Evolutionary conservation across 2,888 invertebrate species (phyloP).

Genomic region (Tetropium fuscum): DNA sequence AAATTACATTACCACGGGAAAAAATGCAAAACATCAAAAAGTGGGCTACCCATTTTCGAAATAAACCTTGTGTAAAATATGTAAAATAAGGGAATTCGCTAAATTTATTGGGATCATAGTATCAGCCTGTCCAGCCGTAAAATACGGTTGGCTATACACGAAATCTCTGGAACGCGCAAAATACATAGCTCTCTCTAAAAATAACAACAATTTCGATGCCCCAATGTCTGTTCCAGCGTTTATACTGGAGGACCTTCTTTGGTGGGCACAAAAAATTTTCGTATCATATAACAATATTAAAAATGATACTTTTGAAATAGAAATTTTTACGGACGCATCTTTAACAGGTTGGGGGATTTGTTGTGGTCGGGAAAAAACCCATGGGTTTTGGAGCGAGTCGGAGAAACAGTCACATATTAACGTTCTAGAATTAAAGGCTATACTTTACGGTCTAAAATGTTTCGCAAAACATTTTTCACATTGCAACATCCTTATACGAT

Average conservation of each 20-base stretch:
- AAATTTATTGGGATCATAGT: conserved; percentile 38
- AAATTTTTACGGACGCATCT: conserved; percentile 48
- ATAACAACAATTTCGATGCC: conserved; percentile 1
- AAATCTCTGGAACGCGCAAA: conserved; percentile 26
- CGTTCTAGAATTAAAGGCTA: conserved; percentile 46
- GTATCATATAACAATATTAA: conserved; percentile 27
- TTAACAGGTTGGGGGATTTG: conserved; percentile 45
- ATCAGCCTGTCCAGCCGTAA: conserved; percentile 43
- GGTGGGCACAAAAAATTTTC: conserved; percentile 38
- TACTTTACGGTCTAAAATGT: conserved; percentile 43
- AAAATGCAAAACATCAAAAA: conserved; percentile 2
- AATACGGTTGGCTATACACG: conserved; percentile 35
- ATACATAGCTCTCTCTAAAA: conserved; percentile 7
- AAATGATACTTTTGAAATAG: conserved; percentile 29
- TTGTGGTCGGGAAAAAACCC: conserved; percentile 30
- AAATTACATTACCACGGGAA: neutral
- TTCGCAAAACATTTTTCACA: conserved; percentile 37
- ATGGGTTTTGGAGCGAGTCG: conserved; percentile 44
- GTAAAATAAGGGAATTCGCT: conserved; percentile 32
- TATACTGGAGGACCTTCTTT: conserved; percentile 28
- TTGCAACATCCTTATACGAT: conserved; percentile 37
- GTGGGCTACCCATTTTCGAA: neutral
- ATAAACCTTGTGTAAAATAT: neutral
- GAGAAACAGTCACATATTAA: conserved; percentile 47
- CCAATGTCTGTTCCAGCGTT: neutral